Percentiles rank a stretch among this genome's conserved stretches.
Conservation (phyloP, 2,797 vertebrate genomes). For the Agapornis canus region DNA sequence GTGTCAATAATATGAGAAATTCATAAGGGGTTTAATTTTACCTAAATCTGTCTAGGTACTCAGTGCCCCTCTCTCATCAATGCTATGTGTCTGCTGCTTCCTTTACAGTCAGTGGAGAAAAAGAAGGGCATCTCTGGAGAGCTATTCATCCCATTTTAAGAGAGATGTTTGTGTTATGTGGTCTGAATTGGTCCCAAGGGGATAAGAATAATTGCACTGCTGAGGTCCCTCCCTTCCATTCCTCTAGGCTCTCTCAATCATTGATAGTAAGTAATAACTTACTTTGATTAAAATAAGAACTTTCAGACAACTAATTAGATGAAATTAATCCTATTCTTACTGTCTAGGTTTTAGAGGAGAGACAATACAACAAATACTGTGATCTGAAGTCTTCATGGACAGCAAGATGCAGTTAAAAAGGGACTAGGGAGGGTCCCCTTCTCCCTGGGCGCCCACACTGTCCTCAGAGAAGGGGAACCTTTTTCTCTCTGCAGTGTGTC, state of each 20-base stretch:
- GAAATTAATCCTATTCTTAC: not conserved
- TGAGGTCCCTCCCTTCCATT: not conserved
- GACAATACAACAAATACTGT: not conserved
- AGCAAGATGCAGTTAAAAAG: not conserved
- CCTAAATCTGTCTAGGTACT: not conserved
- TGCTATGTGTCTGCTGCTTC: not conserved
- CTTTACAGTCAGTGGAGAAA: not conserved
- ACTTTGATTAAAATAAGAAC: slow-evolving; percentile 42
- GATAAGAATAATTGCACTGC: not conserved
- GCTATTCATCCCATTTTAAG: slow-evolving; percentile 1
- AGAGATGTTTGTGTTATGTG: slow-evolving; percentile 9
- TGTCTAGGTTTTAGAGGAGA: not conserved
- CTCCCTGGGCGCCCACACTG: not conserved
- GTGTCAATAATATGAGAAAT: not conserved
- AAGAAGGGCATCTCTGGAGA: slow-evolving; percentile 3
- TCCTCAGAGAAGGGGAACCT: not conserved
- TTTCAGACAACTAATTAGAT: slow-evolving; percentile 22
- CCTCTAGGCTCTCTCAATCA: slow-evolving; percentile 21
- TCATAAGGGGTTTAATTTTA: not conserved
- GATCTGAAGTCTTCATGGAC: not conserved
- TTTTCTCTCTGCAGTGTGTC: not conserved
- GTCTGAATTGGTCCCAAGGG: slow-evolving; percentile 17
- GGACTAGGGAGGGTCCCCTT: not conserved
- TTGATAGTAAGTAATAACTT: slow-evolving; percentile 8
- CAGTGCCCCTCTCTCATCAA: not conserved